These are phyloP conservation scores for Antitype chi DNA, from an alignment of 2,888 invertebrate genomes.

Conservation along the genomic window DNA sequence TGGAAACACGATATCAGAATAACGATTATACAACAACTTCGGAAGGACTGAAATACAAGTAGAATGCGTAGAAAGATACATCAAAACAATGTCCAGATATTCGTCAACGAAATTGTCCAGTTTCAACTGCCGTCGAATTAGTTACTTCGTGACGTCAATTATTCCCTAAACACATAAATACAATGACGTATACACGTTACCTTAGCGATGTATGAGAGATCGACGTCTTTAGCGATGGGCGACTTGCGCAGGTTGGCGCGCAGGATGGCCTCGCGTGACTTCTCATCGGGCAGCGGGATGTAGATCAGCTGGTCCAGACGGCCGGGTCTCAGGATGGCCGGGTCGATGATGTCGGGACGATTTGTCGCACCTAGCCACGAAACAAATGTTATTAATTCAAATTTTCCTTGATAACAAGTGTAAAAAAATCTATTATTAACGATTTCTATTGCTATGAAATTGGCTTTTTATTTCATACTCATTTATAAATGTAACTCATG, in stretches of 20 bases:
- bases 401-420: background rate
- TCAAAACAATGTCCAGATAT: background rate
- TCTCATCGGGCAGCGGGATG: slow-evolving; percentile 99
- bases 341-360: slow-evolving; percentile 98
- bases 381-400: background rate
- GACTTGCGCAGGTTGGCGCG: slow-evolving; percentile 99
- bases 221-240: slow-evolving; percentile 98
- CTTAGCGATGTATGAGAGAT: slow-evolving; percentile 96
- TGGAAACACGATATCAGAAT: slow-evolving; percentile 54
- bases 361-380: slow-evolving; percentile 84
- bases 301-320: slow-evolving; percentile 99
- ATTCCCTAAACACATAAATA: background rate
- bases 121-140: background rate
- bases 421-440: background rate
- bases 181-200: slow-evolving; percentile 80
- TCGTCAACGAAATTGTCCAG: background rate
- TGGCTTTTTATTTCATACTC: background rate
- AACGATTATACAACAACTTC: background rate
- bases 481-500: too few species aligned
- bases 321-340: slow-evolving; percentile 99
- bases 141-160: background rate
- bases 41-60: background rate
- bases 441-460: background rate
- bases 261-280: slow-evolving; percentile 98
- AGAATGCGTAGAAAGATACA: background rate